These are phyloP conservation scores for Hirundichthys speculiger DNA, from an alignment of 2,113 vertebrate genomes.

Conservation along the genomic window DNA sequence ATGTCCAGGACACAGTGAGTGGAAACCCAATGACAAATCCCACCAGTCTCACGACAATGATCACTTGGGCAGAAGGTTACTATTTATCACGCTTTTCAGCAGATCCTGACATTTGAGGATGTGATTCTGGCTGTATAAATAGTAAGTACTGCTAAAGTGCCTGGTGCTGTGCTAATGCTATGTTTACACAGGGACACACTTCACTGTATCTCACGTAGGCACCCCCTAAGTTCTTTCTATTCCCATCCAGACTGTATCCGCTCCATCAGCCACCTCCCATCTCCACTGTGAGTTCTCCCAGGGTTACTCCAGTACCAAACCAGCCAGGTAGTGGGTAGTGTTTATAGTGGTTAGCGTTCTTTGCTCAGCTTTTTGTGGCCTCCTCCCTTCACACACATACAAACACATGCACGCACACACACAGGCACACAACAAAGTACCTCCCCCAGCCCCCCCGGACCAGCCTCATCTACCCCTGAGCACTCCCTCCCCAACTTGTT, in stretches of 20 bases:
- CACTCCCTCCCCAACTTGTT: slow-evolving; percentile 55
- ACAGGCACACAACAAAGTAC: slow-evolving; percentile 50
- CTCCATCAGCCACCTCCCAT: slow-evolving; percentile 17
- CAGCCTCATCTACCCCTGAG: slow-evolving; percentile 52
- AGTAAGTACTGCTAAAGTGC: slow-evolving; percentile 45
- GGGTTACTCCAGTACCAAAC: slow-evolving; percentile 50
- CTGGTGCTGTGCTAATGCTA: slow-evolving; percentile 36
- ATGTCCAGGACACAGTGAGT: slow-evolving; percentile 73
- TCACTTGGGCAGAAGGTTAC: slow-evolving; percentile 55
- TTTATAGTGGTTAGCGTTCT: slow-evolving; percentile 61
- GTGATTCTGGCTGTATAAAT: slow-evolving; percentile 29
- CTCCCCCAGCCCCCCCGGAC: slow-evolving; percentile 40
- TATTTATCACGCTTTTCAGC: slow-evolving; percentile 52
- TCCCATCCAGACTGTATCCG: slow-evolving; percentile 29
- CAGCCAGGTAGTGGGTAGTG: slow-evolving; percentile 64
- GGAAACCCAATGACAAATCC: slow-evolving; percentile 76
- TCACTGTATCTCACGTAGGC: slow-evolving; percentile 17
- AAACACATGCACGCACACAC: slow-evolving; percentile 43
- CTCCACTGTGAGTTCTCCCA: slow-evolving; percentile 36
- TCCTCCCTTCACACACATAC: slow-evolving; percentile 22
- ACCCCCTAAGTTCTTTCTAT: slow-evolving; percentile 30
- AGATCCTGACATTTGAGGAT: slow-evolving; percentile 32
- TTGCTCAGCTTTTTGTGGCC: slow-evolving; percentile 52
- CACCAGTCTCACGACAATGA: slow-evolving; percentile 61
- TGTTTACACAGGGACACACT: slow-evolving; percentile 44